Conservation (phyloP, 2,113 vertebrate species). For the Actinemys pallida region DNA sequence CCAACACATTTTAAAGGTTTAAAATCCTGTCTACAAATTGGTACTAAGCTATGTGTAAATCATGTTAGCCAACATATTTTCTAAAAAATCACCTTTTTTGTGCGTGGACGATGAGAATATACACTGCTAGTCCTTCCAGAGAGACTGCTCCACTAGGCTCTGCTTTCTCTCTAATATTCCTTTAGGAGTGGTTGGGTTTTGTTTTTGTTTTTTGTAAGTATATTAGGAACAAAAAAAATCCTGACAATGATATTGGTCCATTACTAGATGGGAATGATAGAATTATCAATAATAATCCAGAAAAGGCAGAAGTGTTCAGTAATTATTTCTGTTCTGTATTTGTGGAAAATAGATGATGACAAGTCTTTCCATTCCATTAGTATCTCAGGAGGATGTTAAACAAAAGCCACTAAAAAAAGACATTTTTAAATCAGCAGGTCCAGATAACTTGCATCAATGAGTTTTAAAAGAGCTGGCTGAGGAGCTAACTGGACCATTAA, state of each 20-base stretch:
- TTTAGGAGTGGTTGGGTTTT: not conserved
- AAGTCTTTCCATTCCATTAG: too few relatives aligned
- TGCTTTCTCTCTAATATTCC: not conserved
- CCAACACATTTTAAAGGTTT: not conserved
- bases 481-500: too few relatives aligned
- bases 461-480: too few relatives aligned
- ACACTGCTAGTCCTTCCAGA: not conserved
- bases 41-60: not conserved
- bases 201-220: not conserved
- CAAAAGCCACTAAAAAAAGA: too few relatives aligned
- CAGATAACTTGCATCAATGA: too few relatives aligned
- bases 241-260: not conserved
- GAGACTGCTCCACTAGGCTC: not conserved
- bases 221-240: not conserved
- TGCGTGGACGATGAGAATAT: not conserved
- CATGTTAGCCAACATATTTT: not conserved
- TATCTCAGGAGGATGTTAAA: too few relatives aligned
- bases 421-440: too few relatives aligned
- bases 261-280: not conserved
- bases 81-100: not conserved
- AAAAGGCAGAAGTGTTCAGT: too few relatives aligned
- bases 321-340: too few relatives aligned
- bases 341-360: too few relatives aligned
- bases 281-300: too few relatives aligned
- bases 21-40: not conserved